Conservation (phyloP, 1,140 invertebrate species). For the Forficula auricularia region DNA sequence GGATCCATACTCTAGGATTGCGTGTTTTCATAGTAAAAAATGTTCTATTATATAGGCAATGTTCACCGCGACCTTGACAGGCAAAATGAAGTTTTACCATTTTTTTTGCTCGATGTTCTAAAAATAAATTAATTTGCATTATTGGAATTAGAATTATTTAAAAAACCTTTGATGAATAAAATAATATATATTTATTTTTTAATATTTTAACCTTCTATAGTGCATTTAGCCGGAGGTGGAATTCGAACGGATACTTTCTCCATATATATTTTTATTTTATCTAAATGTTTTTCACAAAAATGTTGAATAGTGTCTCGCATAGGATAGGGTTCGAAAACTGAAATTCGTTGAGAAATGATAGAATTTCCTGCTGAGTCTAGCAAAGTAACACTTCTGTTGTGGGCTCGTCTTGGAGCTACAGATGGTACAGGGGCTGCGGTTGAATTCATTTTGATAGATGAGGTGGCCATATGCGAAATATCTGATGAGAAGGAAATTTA, state of each 20-base stretch:
- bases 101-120: constrained; percentile 67
- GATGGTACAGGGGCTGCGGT: no score
- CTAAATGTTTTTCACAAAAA: constrained; percentile 84
- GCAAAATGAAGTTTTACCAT: constrained; percentile 74
- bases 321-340: constrained; percentile 69
- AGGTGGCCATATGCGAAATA: no score
- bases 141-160: no score
- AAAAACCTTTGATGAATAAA: no score
- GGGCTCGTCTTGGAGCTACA: no score
- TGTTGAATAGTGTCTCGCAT: constrained; percentile 81
- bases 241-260: constrained; percentile 64
- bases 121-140: no score
- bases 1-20: constrained; percentile 77
- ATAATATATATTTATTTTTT: no score
- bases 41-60: constrained; percentile 75
- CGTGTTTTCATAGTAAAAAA: constrained; percentile 75
- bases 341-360: constrained; percentile 61
- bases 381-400: no score
- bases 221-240: constrained; percentile 77
- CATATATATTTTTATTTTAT: constrained; percentile 81
- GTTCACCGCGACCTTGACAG: constrained; percentile 65
- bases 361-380: no score
- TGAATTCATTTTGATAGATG: no score
- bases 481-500: no score
- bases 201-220: constrained; percentile 86